These are phyloP conservation scores for Spodoptera littoralis DNA, from an alignment of 2,888 invertebrate genomes.

Conservation along the genomic window DNA sequence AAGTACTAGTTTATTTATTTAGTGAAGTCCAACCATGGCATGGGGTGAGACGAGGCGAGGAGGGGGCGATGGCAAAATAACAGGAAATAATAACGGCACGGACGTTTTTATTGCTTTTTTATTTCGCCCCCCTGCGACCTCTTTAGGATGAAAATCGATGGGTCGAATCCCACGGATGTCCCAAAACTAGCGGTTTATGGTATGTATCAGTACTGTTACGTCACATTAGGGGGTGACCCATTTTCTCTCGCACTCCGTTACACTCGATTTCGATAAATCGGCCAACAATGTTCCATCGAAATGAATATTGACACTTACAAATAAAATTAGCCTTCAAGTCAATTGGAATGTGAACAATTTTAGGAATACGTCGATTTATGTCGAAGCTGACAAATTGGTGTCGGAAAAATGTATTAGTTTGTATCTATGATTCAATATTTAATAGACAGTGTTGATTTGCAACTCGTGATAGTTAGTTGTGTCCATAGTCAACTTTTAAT, in stretches of 20 bases:
- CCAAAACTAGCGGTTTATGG: conserved; percentile 40
- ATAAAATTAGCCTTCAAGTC: not conserved
- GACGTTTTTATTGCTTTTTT: conserved; percentile 63
- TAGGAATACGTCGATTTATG: too few relatives aligned
- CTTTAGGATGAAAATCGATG: conserved; percentile 43
- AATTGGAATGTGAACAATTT: not conserved
- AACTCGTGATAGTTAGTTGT: too few relatives aligned
- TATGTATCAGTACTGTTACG: conserved; percentile 14
- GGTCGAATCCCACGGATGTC: conserved; percentile 20
- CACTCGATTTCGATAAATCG: not conserved
- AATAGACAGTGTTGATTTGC: too few relatives aligned
- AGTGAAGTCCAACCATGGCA: conserved; percentile 23
- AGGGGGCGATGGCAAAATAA: conserved; percentile 54
- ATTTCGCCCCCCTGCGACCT: conserved; percentile 50
- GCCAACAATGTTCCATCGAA: conserved; percentile 14
- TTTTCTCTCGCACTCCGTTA: conserved; percentile 11
- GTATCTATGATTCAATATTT: too few relatives aligned
- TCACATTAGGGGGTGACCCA: conserved; percentile 28
- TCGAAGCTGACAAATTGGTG: too few relatives aligned
- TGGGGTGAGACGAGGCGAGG: conserved; percentile 1
- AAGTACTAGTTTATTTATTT: conserved; percentile 35
- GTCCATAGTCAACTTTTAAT: too few relatives aligned
- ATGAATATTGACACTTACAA: conserved; percentile 9
- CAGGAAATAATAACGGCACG: conserved; percentile 63
- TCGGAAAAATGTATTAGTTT: too few relatives aligned